Evolutionary conservation across 2,113 vertebrate genomes (phyloP).

Genomic region (Cromileptes altivelis): DNA sequence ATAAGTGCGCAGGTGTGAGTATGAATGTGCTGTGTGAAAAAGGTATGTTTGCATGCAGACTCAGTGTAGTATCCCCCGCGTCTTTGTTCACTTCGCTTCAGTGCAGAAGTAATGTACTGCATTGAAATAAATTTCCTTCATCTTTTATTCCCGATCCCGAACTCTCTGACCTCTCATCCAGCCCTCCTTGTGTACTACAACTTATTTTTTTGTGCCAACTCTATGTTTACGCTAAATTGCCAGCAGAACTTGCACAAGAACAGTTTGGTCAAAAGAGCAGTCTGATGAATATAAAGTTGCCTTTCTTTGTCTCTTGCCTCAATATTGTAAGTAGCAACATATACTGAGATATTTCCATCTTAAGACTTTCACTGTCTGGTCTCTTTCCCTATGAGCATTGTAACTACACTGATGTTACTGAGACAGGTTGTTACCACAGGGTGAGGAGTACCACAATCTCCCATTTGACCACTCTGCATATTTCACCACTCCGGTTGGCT

Average conservation of each 20-base stretch:
- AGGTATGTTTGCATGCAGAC: slow-evolving; percentile 72
- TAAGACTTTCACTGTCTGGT: slow-evolving; percentile 27
- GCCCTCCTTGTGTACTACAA: slow-evolving; percentile 48
- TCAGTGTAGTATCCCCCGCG: slow-evolving; percentile 41
- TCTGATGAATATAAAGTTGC: slow-evolving; percentile 65
- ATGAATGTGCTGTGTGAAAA: slow-evolving; percentile 58
- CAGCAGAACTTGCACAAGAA: slow-evolving; percentile 81
- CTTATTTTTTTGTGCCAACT: slow-evolving; percentile 64
- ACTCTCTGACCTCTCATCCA: slow-evolving; percentile 12
- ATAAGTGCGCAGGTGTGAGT: slow-evolving; percentile 58
- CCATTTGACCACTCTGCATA: slow-evolving; percentile 33
- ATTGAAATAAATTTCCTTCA: slow-evolving; percentile 47
- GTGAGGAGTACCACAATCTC: slow-evolving; percentile 20
- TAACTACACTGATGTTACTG: not conserved
- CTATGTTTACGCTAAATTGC: slow-evolving; percentile 73
- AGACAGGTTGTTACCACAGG: slow-evolving; percentile 8
- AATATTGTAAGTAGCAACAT: slow-evolving; percentile 38
- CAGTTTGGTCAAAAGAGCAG: slow-evolving; percentile 63
- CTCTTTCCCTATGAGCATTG: slow-evolving; percentile 32
- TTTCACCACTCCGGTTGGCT: slow-evolving; percentile 43
- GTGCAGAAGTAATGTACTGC: slow-evolving; percentile 87
- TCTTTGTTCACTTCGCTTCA: slow-evolving; percentile 53
- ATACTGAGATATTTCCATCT: slow-evolving; percentile 39
- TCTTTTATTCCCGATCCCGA: slow-evolving; percentile 33
- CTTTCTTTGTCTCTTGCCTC: slow-evolving; percentile 52